Percentiles rank a stretch among this genome's conserved stretches.
These are phyloP conservation scores for Notodonta ziczac DNA, from an alignment of 2,888 invertebrate species.

Conservation along the genomic window DNA sequence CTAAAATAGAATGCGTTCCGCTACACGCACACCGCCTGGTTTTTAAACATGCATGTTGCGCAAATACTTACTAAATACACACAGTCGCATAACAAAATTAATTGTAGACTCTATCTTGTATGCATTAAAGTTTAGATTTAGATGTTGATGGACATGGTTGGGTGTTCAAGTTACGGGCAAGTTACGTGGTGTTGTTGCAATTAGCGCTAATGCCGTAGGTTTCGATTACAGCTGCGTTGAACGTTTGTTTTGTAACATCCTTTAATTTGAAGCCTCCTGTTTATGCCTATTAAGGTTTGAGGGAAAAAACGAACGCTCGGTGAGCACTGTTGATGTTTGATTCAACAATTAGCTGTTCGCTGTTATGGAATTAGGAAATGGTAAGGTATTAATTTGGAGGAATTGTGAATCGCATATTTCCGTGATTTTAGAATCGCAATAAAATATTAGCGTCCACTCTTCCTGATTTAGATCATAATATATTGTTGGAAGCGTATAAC, in stretches of 20 bases:
- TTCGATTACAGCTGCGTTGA: constrained; percentile 59
- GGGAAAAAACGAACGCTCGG: background rate
- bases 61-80: constrained; percentile 44
- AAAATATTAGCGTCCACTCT: background rate
- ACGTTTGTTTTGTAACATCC: constrained; percentile 62
- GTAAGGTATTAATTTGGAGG: constrained; percentile 2
- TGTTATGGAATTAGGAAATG: constrained; percentile 1
- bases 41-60: constrained; percentile 49
- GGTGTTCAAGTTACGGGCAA: constrained; percentile 37
- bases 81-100: constrained; percentile 16
- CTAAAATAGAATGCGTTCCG: constrained; percentile 52
- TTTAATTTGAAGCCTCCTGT: constrained; percentile 18
- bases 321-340: background rate
- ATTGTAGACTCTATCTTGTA: constrained; percentile 22
- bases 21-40: constrained; percentile 40
- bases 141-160: constrained; percentile 17
- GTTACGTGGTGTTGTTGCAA: constrained; percentile 53
- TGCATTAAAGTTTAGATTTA: constrained; percentile 22
- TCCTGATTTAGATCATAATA: background rate
- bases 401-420: background rate
- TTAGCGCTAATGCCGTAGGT: constrained; percentile 49
- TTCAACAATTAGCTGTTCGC: constrained; percentile 2
- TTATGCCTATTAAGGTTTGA: constrained; percentile 5
- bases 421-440: background rate
- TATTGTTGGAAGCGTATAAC: too few species aligned